These are phyloP conservation scores for Panthera tigris DNA, from an alignment of 2,113 vertebrate genomes.

Conservation along the genomic window DNA sequence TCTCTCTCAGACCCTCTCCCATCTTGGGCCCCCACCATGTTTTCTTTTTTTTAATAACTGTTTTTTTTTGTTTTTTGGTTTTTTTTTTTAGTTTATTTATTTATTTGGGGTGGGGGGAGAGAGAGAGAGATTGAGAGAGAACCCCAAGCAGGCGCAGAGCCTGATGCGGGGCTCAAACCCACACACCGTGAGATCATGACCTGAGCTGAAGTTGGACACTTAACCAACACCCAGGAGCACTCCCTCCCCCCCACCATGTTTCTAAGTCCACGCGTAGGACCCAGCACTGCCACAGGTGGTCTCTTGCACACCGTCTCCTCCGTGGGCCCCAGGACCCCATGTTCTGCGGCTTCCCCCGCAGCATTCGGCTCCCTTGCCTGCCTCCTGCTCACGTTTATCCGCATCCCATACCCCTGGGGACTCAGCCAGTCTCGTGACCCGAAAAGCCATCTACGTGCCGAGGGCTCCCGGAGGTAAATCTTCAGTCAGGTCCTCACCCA, in stretches of 20 bases:
- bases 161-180: too few species aligned
- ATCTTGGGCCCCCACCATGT: neutral
- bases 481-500: neutral
- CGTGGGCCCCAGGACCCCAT: neutral
- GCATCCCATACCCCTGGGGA: neutral
- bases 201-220: too few species aligned
- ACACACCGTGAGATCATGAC: too few species aligned
- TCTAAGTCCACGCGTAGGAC: neutral
- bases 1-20: neutral
- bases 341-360: neutral
- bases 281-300: neutral
- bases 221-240: too few species aligned
- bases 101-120: too few species aligned
- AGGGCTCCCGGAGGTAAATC: neutral
- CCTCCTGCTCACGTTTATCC: too few species aligned
- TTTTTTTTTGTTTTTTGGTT: too few species aligned
- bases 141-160: too few species aligned
- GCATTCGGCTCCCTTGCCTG: neutral
- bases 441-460: neutral
- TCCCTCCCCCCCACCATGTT: rapidly evolving
- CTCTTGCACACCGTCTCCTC: neutral
- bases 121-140: too few species aligned
- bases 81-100: too few species aligned
- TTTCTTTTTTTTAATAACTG: too few species aligned
- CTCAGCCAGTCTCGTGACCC: neutral